Percentiles rank a stretch among this genome's conserved stretches.
These are phyloP conservation scores for Xenops minutus DNA, from an alignment of 2,797 vertebrate species.

Conservation along the genomic window DNA sequence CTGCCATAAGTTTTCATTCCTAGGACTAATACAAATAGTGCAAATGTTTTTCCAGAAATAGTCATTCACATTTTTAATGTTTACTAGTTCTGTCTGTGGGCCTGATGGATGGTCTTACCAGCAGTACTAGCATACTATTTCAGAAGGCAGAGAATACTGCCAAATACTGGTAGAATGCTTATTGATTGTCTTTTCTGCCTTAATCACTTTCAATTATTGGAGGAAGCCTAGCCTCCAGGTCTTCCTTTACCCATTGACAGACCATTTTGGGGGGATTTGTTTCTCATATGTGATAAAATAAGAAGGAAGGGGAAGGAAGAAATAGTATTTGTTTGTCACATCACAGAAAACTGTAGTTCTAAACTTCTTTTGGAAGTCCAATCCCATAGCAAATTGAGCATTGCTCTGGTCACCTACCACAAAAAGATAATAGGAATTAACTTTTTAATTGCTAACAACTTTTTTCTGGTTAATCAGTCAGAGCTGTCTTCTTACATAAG, in stretches of 20 bases:
- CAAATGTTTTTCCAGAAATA: constrained; percentile 21
- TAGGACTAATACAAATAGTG: constrained; percentile 24
- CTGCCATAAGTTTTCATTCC: constrained; percentile 19
- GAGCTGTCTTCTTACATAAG: neutral
- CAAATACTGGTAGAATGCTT: neutral
- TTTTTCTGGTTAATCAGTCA: neutral
- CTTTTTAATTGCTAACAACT: neutral
- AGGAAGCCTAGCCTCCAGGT: neutral
- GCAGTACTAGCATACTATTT: neutral
- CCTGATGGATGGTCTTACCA: neutral
- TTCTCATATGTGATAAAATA: neutral
- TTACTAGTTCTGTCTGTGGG: neutral
- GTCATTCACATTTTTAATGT: neutral
- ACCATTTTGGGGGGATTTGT: neutral
- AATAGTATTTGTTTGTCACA: neutral
- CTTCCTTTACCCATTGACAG: neutral
- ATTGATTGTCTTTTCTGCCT: neutral
- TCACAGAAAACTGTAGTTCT: neutral
- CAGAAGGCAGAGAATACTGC: neutral
- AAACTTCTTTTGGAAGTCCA: neutral
- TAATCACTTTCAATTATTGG: neutral
- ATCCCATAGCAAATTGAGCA: neutral
- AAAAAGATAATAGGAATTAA: neutral
- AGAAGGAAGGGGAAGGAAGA: neutral
- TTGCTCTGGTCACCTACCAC: neutral